Percentiles rank a stretch among this genome's conserved stretches.
These are phyloP conservation scores for Heterodera carotae DNA, from an alignment of 1,140 invertebrate species.

Conservation along the genomic window DNA sequence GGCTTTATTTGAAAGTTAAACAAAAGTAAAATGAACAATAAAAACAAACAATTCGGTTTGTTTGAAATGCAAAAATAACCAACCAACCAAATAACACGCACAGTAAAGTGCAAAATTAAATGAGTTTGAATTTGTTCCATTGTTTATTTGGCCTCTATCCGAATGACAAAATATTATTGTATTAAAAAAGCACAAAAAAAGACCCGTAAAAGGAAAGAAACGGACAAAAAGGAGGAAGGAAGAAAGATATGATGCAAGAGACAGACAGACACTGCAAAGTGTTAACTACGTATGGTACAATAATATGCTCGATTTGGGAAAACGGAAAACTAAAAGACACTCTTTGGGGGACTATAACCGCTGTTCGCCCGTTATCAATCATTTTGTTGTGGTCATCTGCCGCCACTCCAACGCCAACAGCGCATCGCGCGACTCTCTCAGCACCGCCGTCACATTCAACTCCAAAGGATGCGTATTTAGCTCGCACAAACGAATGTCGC, in stretches of 20 bases:
- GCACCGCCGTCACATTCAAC: neutral
- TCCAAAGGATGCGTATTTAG: slow-evolving; percentile 49
- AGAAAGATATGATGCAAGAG: neutral
- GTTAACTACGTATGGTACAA: neutral
- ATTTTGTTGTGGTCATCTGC: neutral
- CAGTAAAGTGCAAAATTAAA: no score
- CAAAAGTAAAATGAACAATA: neutral
- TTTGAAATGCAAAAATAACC: no score
- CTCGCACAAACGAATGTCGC: slow-evolving; percentile 73
- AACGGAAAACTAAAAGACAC: neutral
- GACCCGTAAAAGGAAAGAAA: neutral
- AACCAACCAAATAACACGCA: no score
- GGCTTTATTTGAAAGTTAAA: no score
- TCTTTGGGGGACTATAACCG: neutral
- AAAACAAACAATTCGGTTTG: no score
- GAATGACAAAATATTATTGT: slow-evolving; percentile 5
- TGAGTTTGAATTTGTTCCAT: no score
- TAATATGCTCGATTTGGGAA: neutral
- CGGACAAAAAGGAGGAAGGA: neutral
- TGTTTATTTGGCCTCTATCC: no score
- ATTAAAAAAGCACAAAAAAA: neutral
- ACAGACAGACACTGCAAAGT: no score
- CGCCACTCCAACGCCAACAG: neutral
- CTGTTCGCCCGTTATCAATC: neutral
- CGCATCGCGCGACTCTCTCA: neutral